These are phyloP conservation scores for Scelioninae gen. 2 DNA, from an alignment of 2,888 invertebrate genomes.

Conservation along the genomic window DNA sequence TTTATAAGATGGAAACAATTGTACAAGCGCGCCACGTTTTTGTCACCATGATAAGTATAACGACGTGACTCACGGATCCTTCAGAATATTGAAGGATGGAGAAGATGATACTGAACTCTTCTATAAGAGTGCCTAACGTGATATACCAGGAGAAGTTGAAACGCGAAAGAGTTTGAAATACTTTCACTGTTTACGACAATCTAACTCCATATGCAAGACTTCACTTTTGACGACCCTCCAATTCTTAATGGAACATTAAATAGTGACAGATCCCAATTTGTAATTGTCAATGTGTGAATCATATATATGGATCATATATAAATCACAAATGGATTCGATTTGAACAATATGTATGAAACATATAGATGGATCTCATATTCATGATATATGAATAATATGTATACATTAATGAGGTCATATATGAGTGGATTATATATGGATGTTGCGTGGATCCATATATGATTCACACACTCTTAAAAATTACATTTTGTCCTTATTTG, in stretches of 20 bases:
- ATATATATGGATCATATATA: no score
- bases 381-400: no score
- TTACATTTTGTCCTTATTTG: no score
- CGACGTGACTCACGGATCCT: conserved; percentile 30
- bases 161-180: conserved; percentile 69
- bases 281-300: no score
- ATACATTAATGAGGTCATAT: no score
- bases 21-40: conserved; percentile 32
- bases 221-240: conserved; percentile 39
- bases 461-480: no score
- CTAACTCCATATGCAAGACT: conserved; percentile 44
- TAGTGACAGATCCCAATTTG: no score
- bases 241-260: background rate
- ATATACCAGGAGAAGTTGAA: conserved; percentile 71
- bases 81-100: conserved; percentile 65
- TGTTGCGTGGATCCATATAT: no score
- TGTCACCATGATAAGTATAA: conserved; percentile 32
- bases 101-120: conserved; percentile 72
- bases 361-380: no score
- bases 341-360: no score
- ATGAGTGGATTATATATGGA: no score
- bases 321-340: no score
- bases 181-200: conserved; percentile 68
- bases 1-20: background rate
- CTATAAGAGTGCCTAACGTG: conserved; percentile 66